Conservation (phyloP, 1,140 invertebrate species). For the Drosophila kurseongensis region DNA sequence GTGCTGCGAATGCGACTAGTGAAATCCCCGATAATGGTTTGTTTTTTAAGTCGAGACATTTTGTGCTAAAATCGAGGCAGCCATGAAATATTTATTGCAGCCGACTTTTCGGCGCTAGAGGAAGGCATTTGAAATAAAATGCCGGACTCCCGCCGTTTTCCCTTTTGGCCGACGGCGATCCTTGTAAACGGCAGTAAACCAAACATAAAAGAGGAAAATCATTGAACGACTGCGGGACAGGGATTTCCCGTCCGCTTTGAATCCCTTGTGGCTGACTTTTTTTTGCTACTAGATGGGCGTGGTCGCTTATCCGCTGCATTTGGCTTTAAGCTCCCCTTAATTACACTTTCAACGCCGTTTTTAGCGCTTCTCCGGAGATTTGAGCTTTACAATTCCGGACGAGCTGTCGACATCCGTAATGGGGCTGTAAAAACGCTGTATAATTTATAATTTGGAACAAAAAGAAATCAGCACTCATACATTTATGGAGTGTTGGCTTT, state of each 20-base stretch:
- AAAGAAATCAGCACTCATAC: slow-evolving; percentile 23
- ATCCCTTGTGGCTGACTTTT: background rate
- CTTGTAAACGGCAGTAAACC: slow-evolving; percentile 22
- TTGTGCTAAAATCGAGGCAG: background rate
- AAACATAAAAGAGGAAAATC: slow-evolving; percentile 27
- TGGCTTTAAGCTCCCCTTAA: slow-evolving; percentile 46
- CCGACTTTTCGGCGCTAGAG: slow-evolving; percentile 43
- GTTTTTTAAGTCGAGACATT: slow-evolving; percentile 29
- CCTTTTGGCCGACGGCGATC: background rate
- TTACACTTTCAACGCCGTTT: slow-evolving; percentile 49
- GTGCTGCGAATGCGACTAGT: background rate
- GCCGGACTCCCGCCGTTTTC: slow-evolving; percentile 4
- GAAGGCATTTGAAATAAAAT: slow-evolving; percentile 41
- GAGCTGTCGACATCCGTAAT: slow-evolving; percentile 39
- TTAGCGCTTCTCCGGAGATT: slow-evolving; percentile 25
- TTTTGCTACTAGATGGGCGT: background rate
- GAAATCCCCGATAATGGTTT: slow-evolving; percentile 10
- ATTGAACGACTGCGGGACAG: slow-evolving; percentile 19
- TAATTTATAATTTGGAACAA: slow-evolving; percentile 16
- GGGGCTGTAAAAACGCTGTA: slow-evolving; percentile 17
- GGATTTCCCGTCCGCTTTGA: slow-evolving; percentile 8
- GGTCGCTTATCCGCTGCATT: slow-evolving; percentile 40
- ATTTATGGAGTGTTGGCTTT: slow-evolving; percentile 39
- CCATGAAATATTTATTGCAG: slow-evolving; percentile 55
- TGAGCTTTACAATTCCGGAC: slow-evolving; percentile 1